Conservation (phyloP, 37 sponge, comb jelly and placozoan genomes). For the Aplysina aerophoba region DNA sequence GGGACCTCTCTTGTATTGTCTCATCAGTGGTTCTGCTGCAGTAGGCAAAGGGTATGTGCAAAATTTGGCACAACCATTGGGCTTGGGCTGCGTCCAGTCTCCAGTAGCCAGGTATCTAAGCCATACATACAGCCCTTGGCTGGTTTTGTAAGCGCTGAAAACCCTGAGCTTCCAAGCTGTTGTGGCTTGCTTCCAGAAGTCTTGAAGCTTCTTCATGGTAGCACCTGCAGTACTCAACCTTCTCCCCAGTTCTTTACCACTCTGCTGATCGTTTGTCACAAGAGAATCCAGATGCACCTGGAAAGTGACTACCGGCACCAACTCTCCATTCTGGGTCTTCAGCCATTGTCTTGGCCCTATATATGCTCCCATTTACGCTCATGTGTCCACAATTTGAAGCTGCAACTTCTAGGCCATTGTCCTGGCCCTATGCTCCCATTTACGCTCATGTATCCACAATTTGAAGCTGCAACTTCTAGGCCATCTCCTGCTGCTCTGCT, state of each 20-base stretch:
- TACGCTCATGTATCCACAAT: not conserved
- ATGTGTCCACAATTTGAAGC: no score
- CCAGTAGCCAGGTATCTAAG: no score
- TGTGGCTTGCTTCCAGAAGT: not conserved
- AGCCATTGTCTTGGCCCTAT: no score
- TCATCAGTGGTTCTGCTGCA: no score
- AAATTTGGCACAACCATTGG: no score
- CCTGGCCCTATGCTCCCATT: not conserved
- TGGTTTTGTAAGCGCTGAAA: no score
- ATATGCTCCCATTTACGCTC: no score
- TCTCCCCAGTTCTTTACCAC: not conserved
- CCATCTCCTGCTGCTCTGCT: not conserved
- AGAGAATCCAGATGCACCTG: not conserved
- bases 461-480: slow-evolving; percentile 1
- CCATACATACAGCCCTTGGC: not conserved
- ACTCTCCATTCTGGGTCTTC: not conserved
- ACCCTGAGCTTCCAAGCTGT: no score
- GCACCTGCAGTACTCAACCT: slow-evolving; percentile 1
- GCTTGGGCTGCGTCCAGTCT: no score
- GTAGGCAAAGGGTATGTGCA: no score
- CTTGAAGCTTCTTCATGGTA: slow-evolving; percentile 9
- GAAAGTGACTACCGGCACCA: not conserved
- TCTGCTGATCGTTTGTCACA: slow-evolving; percentile 5
- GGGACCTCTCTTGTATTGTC: no score
- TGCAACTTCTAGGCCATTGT: no score